A percentile compares a stretch with the other conserved stretches of the same genome.
Conservation (phyloP, 1,140 invertebrate genomes). For the Trichogramma pretiosum region DNA sequence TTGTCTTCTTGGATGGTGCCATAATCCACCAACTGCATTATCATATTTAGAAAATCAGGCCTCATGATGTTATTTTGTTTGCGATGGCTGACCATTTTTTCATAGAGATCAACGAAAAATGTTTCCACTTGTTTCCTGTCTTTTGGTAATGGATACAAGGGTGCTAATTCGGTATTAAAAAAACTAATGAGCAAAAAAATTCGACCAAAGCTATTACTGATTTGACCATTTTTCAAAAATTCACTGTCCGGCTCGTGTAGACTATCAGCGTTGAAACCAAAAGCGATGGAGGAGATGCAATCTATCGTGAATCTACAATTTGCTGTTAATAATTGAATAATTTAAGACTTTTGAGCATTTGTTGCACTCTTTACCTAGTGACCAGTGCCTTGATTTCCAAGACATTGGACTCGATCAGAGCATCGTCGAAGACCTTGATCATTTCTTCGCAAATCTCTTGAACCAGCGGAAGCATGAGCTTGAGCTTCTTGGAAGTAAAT, state of each 20-base stretch:
- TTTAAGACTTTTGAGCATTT: not conserved
- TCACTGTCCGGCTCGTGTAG: constrained; percentile 32
- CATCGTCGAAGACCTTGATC: constrained; percentile 18
- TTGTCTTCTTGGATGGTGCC: not conserved
- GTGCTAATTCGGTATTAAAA: not conserved
- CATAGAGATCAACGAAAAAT: not conserved
- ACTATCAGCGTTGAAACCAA: constrained; percentile 50
- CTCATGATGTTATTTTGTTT: not conserved
- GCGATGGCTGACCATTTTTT: not conserved
- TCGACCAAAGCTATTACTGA: not conserved
- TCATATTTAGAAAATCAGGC: not conserved
- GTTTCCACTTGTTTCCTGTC: not conserved
- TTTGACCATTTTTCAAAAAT: not conserved
- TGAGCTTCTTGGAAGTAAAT: constrained; percentile 49
- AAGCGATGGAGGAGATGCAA: constrained; percentile 49
- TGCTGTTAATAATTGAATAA: not conserved
- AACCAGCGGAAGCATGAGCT: constrained; percentile 44
- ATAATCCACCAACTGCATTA: constrained; percentile 1
- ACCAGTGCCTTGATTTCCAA: constrained; percentile 45
- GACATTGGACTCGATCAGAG: constrained; percentile 20
- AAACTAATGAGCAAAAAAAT: not conserved
- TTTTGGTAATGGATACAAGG: not conserved
- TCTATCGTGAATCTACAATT: constrained; percentile 47
- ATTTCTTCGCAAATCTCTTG: constrained; percentile 37
- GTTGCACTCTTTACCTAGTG: constrained; percentile 23